These are phyloP conservation scores for Porites australiensis DNA, from an alignment of 64 coral and sea anemone genomes.

Conservation along the genomic window DNA sequence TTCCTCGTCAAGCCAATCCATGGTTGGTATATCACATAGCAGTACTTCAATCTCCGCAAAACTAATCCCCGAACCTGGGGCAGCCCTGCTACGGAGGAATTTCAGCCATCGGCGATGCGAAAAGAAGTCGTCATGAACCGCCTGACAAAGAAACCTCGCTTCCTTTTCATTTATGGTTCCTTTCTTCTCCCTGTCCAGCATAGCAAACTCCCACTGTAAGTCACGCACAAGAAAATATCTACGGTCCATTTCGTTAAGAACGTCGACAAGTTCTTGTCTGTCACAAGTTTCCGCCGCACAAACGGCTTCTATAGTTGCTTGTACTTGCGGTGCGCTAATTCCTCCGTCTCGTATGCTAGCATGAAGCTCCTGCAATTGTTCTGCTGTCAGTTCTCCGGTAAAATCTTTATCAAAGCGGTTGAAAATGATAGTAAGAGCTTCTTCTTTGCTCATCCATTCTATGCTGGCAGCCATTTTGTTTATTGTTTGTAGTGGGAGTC, in stretches of 20 bases:
- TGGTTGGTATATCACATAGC: constrained; percentile 92
- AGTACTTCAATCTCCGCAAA: constrained; percentile 99
- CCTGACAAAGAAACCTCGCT: constrained; percentile 96
- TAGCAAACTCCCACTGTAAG: constrained; percentile 96
- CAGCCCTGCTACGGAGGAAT: constrained; percentile 93
- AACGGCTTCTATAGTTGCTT: constrained; percentile 81
- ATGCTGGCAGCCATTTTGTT: constrained; percentile 87
- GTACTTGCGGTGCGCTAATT: constrained; percentile 85
- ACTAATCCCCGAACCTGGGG: constrained; percentile 89
- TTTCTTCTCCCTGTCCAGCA: constrained; percentile 92
- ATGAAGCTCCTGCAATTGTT: constrained; percentile 85
- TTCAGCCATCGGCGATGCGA: constrained; percentile 86
- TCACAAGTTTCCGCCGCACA: constrained; percentile 96
- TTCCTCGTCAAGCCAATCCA: constrained; percentile 96
- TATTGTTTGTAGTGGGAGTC: constrained; percentile 23
- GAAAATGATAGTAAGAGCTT: constrained; percentile 77
- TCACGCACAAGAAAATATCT: constrained; percentile 95
- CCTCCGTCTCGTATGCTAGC: constrained; percentile 86
- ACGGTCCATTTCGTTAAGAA: constrained; percentile 99
- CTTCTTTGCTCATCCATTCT: constrained; percentile 88
- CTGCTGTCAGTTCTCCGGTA: constrained; percentile 82
- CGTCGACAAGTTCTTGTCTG: constrained; percentile 87
- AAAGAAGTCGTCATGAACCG: constrained; percentile 97
- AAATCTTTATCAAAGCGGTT: constrained; percentile 80
- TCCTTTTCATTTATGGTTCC: constrained; percentile 90